Percentiles rank a stretch among this genome's conserved stretches.
phyloP scores from a whole-genome alignment of 1,140 invertebrate species.

The Pseudachorutes palmiensis region DNA sequence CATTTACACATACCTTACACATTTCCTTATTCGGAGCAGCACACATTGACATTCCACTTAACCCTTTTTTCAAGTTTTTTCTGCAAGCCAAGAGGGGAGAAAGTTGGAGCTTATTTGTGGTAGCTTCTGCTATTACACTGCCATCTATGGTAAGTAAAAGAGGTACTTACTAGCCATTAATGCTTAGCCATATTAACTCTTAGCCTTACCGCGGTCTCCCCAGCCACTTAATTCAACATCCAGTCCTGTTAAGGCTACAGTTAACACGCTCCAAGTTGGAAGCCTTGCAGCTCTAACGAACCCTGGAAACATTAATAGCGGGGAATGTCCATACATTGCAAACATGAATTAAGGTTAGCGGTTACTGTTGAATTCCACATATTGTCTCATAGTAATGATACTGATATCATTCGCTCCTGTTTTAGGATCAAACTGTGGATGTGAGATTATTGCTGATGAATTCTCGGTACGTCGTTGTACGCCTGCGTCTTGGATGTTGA shows the following conservation, averaged over 20 bases:
- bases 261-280: not conserved
- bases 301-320: not conserved
- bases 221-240: not conserved
- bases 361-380: slow-evolving; percentile 2
- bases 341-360: not conserved
- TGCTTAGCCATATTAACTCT: not conserved
- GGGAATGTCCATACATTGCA: not conserved
- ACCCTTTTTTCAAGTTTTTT: not conserved
- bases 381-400: not conserved
- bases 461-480: slow-evolving; percentile 6
- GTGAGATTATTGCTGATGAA: not conserved
- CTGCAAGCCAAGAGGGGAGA: not conserved
- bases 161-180: not conserved
- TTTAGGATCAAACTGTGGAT: slow-evolving; percentile 11
- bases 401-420: slow-evolving; percentile 17
- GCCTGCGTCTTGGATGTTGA: slow-evolving; percentile 5
- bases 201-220: slow-evolving; percentile 1
- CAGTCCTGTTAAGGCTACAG: not conserved
- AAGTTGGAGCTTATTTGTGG: not conserved
- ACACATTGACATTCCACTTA: slow-evolving; percentile 8
- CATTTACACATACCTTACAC: not conserved
- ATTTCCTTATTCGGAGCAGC: not conserved
- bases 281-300: slow-evolving; percentile 3
- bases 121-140: not conserved
- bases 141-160: not conserved